Percentiles rank a stretch among this genome's conserved stretches.
Evolutionary conservation across 2,888 invertebrate species (phyloP).

Genomic region (Rhingia campestris): DNA sequence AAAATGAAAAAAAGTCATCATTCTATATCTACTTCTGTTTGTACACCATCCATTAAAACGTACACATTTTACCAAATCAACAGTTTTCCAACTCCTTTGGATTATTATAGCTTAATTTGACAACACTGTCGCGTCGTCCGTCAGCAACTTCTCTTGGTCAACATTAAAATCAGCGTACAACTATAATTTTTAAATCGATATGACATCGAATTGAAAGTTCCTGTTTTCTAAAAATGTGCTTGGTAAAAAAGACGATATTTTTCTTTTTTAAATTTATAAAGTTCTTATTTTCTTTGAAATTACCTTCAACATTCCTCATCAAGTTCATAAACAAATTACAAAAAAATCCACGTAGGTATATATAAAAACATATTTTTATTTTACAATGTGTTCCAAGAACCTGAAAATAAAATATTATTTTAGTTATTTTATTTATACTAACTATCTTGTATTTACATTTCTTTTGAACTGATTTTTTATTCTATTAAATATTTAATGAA

Average conservation of each 20-base stretch:
- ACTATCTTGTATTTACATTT: neutral
- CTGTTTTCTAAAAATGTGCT: conserved; percentile 39
- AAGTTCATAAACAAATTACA: conserved; percentile 22
- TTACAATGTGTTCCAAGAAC: conserved; percentile 18
- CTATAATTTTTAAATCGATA: conserved; percentile 50
- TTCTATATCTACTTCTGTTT: conserved; percentile 46
- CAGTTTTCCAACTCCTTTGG: conserved; percentile 73
- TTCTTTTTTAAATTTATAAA: conserved; percentile 26
- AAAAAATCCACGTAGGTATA: neutral
- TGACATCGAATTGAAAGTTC: conserved; percentile 51
- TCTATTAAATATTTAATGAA: conserved; percentile 10
- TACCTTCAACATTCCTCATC: conserved; percentile 50
- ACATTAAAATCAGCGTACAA: conserved; percentile 54
- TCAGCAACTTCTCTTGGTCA: conserved; percentile 55
- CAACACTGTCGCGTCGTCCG: conserved; percentile 25
- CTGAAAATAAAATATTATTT: neutral
- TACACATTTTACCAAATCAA: conserved; percentile 63
- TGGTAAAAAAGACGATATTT: conserved; percentile 41
- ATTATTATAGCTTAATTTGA: conserved; percentile 73
- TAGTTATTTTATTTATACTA: conserved; percentile 7
- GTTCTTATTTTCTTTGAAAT: neutral
- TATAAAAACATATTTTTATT: too few relatives aligned
- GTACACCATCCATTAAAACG: conserved; percentile 57
- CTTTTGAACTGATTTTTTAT: neutral
- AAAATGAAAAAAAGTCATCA: conserved; percentile 13